A percentile compares a stretch with the other conserved stretches of the same genome.
phyloP scores from a whole-genome alignment of 2,797 vertebrate species.

The Poecilia wingei region DNA sequence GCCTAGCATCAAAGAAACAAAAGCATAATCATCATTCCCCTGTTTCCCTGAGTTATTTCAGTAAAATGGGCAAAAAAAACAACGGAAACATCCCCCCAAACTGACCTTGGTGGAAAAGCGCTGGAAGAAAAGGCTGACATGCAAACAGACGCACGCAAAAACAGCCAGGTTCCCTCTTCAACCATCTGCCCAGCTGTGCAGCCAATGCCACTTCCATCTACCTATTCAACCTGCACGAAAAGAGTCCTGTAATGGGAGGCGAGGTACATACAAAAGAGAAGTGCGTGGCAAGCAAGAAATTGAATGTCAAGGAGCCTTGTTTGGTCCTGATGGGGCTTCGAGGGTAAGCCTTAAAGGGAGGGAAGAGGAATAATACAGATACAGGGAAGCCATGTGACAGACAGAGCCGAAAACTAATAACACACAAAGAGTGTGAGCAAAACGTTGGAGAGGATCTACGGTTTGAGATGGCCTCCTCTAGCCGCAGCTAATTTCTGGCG shows the following conservation, averaged over 20 bases:
- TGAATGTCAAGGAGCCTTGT: constrained; percentile 85
- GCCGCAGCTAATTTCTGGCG: constrained; percentile 56
- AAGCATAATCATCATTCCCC: constrained; percentile 15
- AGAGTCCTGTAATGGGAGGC: constrained; percentile 57
- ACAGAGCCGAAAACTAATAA: constrained; percentile 35
- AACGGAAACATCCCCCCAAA: constrained; percentile 35
- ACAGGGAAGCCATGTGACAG: constrained; percentile 43
- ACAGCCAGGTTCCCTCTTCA: constrained; percentile 21
- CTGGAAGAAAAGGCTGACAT: constrained; percentile 25
- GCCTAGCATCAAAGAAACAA: constrained; percentile 7
- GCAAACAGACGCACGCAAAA: constrained; percentile 28
- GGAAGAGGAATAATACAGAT: constrained; percentile 55
- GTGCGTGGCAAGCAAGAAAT: constrained; percentile 81
- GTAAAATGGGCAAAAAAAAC: constrained; percentile 21
- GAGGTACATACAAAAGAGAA: constrained; percentile 70
- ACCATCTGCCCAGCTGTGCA: constrained; percentile 35
- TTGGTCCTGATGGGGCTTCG: constrained; percentile 80
- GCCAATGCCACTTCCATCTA: constrained; percentile 62
- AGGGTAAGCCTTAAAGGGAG: constrained; percentile 71
- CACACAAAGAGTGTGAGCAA: constrained; percentile 24
- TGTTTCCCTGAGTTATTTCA: constrained; percentile 32
- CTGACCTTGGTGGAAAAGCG: constrained; percentile 62
- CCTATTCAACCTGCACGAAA: constrained; percentile 66
- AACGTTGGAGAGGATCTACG: constrained; percentile 35
- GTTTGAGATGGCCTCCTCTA: constrained; percentile 49